A percentile compares a stretch with the other conserved stretches of the same genome.
Evolutionary conservation across 2,113 vertebrate genomes (phyloP).

Genomic region (Crocuta crocuta): DNA sequence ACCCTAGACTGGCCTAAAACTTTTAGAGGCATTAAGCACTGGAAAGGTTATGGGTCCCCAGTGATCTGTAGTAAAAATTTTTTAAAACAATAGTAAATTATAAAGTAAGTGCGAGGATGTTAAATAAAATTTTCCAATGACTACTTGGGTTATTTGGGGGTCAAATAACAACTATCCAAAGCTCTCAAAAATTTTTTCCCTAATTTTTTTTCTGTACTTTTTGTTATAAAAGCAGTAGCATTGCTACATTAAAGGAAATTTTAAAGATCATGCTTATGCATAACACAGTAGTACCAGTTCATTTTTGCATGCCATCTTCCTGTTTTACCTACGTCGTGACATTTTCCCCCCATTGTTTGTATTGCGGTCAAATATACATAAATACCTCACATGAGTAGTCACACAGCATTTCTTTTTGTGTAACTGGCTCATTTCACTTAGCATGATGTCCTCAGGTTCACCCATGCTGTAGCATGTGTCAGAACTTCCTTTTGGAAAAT

Average conservation of each 20-base stretch:
- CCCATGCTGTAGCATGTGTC: too few species aligned
- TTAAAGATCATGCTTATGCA: background rate
- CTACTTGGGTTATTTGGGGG: background rate
- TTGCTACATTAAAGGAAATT: background rate
- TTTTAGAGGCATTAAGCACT: background rate
- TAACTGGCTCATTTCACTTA: background rate
- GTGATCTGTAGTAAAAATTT: background rate
- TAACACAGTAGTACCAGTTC: background rate
- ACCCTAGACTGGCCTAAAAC: background rate
- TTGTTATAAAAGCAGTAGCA: background rate
- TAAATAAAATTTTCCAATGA: background rate
- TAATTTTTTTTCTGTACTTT: background rate
- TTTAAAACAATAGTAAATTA: background rate
- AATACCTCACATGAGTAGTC: background rate
- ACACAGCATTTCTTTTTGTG: background rate
- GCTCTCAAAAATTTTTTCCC: background rate
- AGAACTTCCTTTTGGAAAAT: too few species aligned
- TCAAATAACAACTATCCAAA: conserved; percentile 6
- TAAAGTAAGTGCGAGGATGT: background rate
- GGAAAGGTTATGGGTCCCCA: background rate
- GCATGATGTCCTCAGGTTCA: background rate
- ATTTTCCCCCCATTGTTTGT: background rate
- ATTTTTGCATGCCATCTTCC: background rate
- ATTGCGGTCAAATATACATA: background rate
- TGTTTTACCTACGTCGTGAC: background rate